Evolutionary conservation across 30 jellyfish, hydroid and myxozoan genomes (phyloP).

Genomic region (Turritopsis rubra): DNA sequence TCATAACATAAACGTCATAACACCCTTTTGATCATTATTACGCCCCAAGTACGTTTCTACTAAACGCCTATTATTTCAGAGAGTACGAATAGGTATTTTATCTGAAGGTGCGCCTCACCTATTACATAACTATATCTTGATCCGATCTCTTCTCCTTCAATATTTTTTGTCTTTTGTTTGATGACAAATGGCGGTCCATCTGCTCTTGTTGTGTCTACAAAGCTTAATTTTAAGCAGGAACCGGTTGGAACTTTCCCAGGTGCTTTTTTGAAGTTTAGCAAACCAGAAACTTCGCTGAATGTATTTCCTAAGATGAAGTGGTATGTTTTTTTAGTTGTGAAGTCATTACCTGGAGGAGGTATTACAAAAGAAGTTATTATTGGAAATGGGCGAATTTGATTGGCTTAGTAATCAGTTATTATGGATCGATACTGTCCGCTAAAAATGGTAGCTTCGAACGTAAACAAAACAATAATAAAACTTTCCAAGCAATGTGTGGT

Average conservation of each 20-base stretch:
- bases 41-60: background rate
- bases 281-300: slow-evolving; percentile 41
- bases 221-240: slow-evolving; percentile 37
- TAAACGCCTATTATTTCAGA: background rate
- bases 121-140: background rate
- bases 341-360: no score
- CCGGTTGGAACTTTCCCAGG: slow-evolving; percentile 42
- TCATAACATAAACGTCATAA: background rate
- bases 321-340: no score
- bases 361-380: no score
- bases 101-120: background rate
- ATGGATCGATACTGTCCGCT: no score
- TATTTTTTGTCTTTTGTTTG: slow-evolving; percentile 22
- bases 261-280: slow-evolving; percentile 22
- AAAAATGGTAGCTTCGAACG: no score
- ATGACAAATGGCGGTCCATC: slow-evolving; percentile 48
- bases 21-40: background rate
- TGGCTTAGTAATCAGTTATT: no score
- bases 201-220: slow-evolving; percentile 34
- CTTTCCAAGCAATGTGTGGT: no score
- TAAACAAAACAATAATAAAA: no score
- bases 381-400: no score
- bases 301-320: slow-evolving; percentile 13
- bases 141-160: slow-evolving; percentile 35
- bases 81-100: background rate